A percentile compares a stretch with the other conserved stretches of the same genome.
phyloP scores from a whole-genome alignment of 2,797 vertebrate genomes.

The Falco novaeseelandiae region DNA sequence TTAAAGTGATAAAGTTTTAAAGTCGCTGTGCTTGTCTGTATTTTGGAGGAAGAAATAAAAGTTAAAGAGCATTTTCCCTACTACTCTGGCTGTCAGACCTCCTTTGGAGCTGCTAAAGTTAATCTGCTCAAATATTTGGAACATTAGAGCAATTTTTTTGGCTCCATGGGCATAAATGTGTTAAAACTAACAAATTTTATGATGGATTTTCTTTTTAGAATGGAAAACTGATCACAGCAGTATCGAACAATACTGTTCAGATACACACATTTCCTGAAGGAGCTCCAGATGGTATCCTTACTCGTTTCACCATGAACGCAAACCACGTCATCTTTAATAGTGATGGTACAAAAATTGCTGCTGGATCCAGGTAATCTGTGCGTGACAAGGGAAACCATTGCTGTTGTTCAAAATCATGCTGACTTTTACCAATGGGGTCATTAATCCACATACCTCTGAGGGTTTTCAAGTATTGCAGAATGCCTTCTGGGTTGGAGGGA shows the following conservation, averaged over 20 bases:
- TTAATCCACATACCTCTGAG: not conserved
- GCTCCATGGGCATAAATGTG: not conserved
- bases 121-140: not conserved
- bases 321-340: conserved; percentile 90
- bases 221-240: conserved; percentile 88
- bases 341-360: conserved; percentile 86
- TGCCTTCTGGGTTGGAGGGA: not conserved
- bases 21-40: not conserved
- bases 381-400: not conserved
- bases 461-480: not conserved
- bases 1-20: not conserved
- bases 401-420: not conserved
- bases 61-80: not conserved
- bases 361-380: conserved; percentile 86
- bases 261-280: conserved; percentile 94
- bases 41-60: not conserved
- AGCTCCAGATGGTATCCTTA: conserved; percentile 92
- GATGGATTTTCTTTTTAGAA: conserved; percentile 68
- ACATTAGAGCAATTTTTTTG: not conserved
- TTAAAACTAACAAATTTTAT: not conserved
- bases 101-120: not conserved
- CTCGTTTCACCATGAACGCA: conserved; percentile 92
- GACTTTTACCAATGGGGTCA: not conserved
- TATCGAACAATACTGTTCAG: conserved; percentile 92
- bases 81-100: not conserved